Conservation (phyloP, 30 jellyfish, hydroid and myxozoan species). For the Phacellophora camtschatica region DNA sequence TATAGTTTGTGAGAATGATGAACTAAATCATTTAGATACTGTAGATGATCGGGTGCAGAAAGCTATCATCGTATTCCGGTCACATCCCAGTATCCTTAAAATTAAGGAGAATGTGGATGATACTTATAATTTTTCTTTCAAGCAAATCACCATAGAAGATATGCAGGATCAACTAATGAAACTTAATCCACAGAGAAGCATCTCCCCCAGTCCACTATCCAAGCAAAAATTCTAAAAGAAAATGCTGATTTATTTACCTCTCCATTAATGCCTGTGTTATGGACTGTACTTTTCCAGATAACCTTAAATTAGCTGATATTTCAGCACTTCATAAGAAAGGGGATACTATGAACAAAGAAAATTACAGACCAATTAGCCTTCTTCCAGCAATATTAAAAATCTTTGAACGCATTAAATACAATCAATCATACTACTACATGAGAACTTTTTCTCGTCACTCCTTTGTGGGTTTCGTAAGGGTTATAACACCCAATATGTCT, state of each 20-base stretch:
- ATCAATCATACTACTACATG: too few species aligned
- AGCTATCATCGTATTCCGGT: too few species aligned
- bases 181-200: not conserved
- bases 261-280: not conserved
- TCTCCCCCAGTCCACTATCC: not conserved
- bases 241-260: not conserved
- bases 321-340: not conserved
- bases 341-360: not conserved
- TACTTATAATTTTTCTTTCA: not conserved
- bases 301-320: not conserved
- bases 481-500: not conserved
- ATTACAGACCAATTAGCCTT: slow-evolving; percentile 23
- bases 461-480: not conserved
- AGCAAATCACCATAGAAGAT: not conserved
- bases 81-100: not conserved
- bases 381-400: slow-evolving; percentile 10
- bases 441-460: not conserved
- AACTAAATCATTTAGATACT: too few species aligned
- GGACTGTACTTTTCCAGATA: not conserved
- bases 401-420: not conserved
- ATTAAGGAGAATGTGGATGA: not conserved
- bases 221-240: not conserved
- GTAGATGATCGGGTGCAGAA: too few species aligned
- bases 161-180: not conserved
- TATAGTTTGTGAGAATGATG: too few species aligned